A percentile compares a stretch with the other conserved stretches of the same genome.
These are phyloP conservation scores for Hypothenemus hampei DNA, from an alignment of 1,140 invertebrate species.

Conservation along the genomic window DNA sequence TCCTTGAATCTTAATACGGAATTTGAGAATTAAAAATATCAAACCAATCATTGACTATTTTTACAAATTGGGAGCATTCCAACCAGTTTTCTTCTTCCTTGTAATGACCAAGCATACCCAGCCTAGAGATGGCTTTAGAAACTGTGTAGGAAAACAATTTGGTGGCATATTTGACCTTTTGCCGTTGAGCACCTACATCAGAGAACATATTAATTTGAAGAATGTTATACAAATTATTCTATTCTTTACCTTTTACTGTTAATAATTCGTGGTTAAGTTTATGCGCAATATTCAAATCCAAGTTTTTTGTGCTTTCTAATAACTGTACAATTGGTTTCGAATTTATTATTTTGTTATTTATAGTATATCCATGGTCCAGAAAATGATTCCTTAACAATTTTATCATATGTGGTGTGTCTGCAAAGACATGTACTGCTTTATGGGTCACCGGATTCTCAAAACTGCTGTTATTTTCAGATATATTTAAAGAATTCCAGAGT, in stretches of 20 bases:
- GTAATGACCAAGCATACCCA: constrained; percentile 3
- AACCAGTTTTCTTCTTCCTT: constrained; percentile 5
- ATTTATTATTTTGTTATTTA: constrained; percentile 16
- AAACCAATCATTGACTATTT: constrained; percentile 16
- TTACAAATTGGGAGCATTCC: constrained; percentile 13
- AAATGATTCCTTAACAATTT: constrained; percentile 24
- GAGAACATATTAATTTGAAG: too few species aligned
- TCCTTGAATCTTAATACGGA: constrained; percentile 5
- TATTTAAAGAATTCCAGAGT: constrained; percentile 21
- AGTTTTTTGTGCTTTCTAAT: constrained; percentile 13
- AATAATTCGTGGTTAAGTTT: constrained; percentile 14
- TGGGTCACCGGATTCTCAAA: constrained; percentile 20
- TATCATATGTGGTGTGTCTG: constrained; percentile 19
- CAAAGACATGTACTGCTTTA: constrained; percentile 19
- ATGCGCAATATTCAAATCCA: constrained; percentile 22
- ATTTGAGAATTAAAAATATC: constrained; percentile 15
- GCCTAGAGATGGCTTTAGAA: constrained; percentile 7
- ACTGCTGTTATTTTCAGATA: constrained; percentile 18
- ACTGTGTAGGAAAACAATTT: too few species aligned
- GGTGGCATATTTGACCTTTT: too few species aligned
- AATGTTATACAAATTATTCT: too few species aligned
- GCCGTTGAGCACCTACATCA: constrained; percentile 9
- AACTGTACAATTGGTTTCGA: constrained; percentile 12
- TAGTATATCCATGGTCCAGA: constrained; percentile 14
- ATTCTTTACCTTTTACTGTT: constrained; percentile 16